These are phyloP conservation scores for Delia radicum DNA, from an alignment of 1,140 invertebrate genomes.

Conservation along the genomic window DNA sequence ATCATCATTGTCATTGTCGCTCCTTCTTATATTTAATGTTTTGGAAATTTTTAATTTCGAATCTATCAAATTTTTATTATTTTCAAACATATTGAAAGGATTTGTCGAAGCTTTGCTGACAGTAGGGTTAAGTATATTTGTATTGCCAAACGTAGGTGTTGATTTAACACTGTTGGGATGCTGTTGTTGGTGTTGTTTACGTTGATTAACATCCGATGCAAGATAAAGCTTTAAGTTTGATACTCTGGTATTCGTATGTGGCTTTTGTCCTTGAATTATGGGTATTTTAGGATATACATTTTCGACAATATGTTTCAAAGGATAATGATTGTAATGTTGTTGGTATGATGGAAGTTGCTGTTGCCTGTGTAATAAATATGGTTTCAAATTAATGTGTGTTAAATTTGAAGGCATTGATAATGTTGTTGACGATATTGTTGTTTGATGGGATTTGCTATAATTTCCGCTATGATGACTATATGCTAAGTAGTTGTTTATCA, in stretches of 20 bases:
- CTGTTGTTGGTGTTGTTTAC: constrained; percentile 12
- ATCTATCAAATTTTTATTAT: not conserved
- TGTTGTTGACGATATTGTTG: not conserved
- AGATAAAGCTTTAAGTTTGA: not conserved
- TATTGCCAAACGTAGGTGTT: too few species aligned
- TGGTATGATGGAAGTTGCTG: too few species aligned
- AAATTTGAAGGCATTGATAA: not conserved
- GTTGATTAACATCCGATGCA: not conserved
- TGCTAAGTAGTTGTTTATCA: not conserved
- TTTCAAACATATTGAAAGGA: not conserved
- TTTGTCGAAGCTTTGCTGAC: not conserved
- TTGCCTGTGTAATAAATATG: not conserved
- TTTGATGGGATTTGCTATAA: not conserved
- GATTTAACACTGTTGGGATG: constrained; percentile 20
- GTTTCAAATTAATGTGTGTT: not conserved
- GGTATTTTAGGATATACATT: not conserved
- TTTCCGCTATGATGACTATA: not conserved
- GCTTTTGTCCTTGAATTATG: too few species aligned
- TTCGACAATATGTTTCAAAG: not conserved
- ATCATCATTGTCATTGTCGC: not conserved
- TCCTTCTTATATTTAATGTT: too few species aligned
- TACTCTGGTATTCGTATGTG: not conserved
- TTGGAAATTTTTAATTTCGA: not conserved
- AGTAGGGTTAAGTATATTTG: too few species aligned
- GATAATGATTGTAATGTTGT: too few species aligned